Percentiles rank a stretch among this genome's conserved stretches.
Conservation (phyloP, 2,797 vertebrate species). For the Acropternis orthonyx region DNA sequence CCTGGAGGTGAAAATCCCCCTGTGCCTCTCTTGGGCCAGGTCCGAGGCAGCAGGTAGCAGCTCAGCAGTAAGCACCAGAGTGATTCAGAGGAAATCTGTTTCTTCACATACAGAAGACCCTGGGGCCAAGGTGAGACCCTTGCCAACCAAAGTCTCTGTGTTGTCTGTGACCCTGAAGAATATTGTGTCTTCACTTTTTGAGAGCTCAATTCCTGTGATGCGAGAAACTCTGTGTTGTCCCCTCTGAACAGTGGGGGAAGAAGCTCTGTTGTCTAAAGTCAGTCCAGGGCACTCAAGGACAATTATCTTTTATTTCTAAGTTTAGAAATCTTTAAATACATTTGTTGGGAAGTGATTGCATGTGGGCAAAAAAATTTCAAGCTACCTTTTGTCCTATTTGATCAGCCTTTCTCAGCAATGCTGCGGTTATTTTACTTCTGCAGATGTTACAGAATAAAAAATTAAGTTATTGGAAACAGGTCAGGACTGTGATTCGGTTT, state of each 20-base stretch:
- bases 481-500: not conserved
- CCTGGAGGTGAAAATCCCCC: not conserved
- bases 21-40: not conserved
- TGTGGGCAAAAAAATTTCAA: not conserved
- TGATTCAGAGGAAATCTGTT: not conserved
- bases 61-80: not conserved
- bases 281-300: not conserved
- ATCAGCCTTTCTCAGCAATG: not conserved
- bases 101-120: not conserved
- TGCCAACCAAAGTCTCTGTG: not conserved
- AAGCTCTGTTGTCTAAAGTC: not conserved
- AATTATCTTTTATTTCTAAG: not conserved
- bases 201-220: not conserved
- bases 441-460: not conserved
- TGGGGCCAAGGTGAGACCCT: not conserved
- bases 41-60: not conserved
- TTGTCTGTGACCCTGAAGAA: not conserved
- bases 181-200: not conserved
- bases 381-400: not conserved
- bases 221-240: not conserved
- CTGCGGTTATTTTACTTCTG: not conserved
- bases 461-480: not conserved
- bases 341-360: not conserved
- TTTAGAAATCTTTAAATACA: not conserved
- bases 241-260: not conserved